These are phyloP conservation scores for Toxonevra muliebris DNA, from an alignment of 2,888 invertebrate species.

Conservation along the genomic window DNA sequence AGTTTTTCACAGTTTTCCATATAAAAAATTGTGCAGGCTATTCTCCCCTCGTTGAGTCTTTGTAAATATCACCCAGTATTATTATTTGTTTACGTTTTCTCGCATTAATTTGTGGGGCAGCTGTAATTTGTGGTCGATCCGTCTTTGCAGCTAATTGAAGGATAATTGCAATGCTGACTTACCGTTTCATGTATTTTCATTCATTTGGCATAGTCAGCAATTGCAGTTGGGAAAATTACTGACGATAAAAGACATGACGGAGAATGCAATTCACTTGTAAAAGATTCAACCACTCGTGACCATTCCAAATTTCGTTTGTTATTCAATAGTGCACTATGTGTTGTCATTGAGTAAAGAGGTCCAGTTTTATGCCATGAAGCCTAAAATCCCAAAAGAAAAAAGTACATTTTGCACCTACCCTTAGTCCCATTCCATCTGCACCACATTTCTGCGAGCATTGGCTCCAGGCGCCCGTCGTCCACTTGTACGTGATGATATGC, in stretches of 20 bases:
- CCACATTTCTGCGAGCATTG: slow-evolving; percentile 86
- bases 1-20: not conserved
- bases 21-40: too few relatives aligned
- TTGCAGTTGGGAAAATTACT: not conserved
- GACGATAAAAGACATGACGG: not conserved
- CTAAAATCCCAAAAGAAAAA: too few relatives aligned
- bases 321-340: too few relatives aligned
- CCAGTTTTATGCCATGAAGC: not conserved
- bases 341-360: not conserved
- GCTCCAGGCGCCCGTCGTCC: slow-evolving; percentile 87
- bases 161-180: slow-evolving; percentile 26
- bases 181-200: slow-evolving; percentile 13
- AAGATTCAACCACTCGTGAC: not conserved
- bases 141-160: slow-evolving; percentile 24
- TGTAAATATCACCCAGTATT: too few relatives aligned
- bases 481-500: slow-evolving; percentile 71
- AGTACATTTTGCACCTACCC: slow-evolving; percentile 48
- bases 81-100: not conserved
- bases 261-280: slow-evolving; percentile 1
- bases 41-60: too few relatives aligned
- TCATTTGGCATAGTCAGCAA: slow-evolving; percentile 1
- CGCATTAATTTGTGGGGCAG: not conserved
- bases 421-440: slow-evolving; percentile 70
- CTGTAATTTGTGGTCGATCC: slow-evolving; percentile 27
- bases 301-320: too few relatives aligned